These are phyloP conservation scores for Gerris buenoi DNA, from an alignment of 1,140 invertebrate genomes.

Conservation along the genomic window DNA sequence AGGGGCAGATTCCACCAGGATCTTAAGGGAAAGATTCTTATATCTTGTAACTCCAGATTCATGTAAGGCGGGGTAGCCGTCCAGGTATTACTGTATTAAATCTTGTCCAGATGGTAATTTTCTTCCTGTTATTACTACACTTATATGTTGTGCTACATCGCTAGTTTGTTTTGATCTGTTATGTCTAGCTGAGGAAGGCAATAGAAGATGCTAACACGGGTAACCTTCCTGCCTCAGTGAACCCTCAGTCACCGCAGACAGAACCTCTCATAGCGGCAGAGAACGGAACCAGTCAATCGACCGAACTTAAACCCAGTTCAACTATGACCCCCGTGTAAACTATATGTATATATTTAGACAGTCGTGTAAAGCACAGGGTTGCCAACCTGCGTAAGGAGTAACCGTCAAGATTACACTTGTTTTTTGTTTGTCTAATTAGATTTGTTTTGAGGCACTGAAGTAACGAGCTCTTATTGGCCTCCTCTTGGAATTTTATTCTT, in stretches of 20 bases:
- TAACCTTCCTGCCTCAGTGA: slow-evolving; percentile 12
- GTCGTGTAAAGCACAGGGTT: too few relatives aligned
- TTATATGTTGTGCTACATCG: slow-evolving; percentile 2
- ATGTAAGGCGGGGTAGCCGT: not conserved
- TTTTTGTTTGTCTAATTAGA: too few relatives aligned
- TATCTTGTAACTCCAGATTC: not conserved
- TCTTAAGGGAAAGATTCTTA: not conserved
- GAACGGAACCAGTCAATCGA: not conserved
- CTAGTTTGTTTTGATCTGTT: slow-evolving; percentile 4
- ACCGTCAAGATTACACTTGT: too few relatives aligned
- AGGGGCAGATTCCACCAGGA: not conserved
- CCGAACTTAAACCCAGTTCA: not conserved
- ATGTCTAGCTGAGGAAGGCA: slow-evolving; percentile 54
- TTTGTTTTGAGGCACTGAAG: too few relatives aligned
- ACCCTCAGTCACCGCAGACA: not conserved
- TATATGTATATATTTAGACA: too few relatives aligned
- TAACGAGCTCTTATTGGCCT: too few relatives aligned
- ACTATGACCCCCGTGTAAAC: not conserved
- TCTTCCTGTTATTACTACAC: slow-evolving; percentile 7
- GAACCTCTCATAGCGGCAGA: slow-evolving; percentile 4
- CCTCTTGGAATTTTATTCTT: too few relatives aligned
- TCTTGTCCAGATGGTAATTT: not conserved
- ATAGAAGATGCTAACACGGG: slow-evolving; percentile 77
- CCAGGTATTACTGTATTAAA: not conserved
- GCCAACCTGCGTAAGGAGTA: too few relatives aligned